Base-by-base conservation (phyloP, 2,797 vertebrate species). In the Telmatherina bonti region DNA sequence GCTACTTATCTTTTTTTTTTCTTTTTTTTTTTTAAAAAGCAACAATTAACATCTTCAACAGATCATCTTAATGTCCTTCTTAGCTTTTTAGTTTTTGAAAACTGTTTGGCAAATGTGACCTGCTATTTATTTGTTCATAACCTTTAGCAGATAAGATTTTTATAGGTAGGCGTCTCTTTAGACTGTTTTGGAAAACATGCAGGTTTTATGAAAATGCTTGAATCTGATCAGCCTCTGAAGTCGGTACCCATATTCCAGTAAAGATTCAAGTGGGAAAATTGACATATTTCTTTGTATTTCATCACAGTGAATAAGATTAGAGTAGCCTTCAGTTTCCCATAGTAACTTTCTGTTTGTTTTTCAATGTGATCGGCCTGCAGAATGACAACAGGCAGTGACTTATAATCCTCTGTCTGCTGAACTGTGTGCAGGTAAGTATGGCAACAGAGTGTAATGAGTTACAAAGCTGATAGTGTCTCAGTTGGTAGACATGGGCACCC, bases 391-490 rank as follows among this genome's bases (percentile, higher is more conserved):
- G 22, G 13, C 47, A 49, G 10, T 70, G 54, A 70, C 78, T 69
- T 73, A 6, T 62, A 22, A 60, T 16, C 52, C 53, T 45, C 16
- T 31, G 13, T 38, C 13, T 79, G 35, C 64, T 70, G 33, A 77
- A 45, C 41, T 70, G 3, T 66, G 16, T 65, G 3, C 26, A 30
- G 30, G 70, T 76, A n/a, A 57, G 33, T 80, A 79, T 77, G 52
- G 83, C 16, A 80, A 85, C 78, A 2, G n/a, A 4, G 35, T 65
- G 26, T 81, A 88, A 86, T 85, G 60, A 88, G 74, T 85, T 63
- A 85, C 80, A 64, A 61, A 31, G 51, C 27, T 43, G 4, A 77
- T 49, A 35, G 30, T 27, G 5, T 53, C 9, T 43, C 10, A 53
- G 35, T 30, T 51, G 24, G 9, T 11, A 3, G 49, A 10, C 10